A percentile compares a stretch with the other conserved stretches of the same genome.
Evolutionary conservation across 1,140 invertebrate species (phyloP).

Genomic region (Phymorhynchus buccinoides): DNA sequence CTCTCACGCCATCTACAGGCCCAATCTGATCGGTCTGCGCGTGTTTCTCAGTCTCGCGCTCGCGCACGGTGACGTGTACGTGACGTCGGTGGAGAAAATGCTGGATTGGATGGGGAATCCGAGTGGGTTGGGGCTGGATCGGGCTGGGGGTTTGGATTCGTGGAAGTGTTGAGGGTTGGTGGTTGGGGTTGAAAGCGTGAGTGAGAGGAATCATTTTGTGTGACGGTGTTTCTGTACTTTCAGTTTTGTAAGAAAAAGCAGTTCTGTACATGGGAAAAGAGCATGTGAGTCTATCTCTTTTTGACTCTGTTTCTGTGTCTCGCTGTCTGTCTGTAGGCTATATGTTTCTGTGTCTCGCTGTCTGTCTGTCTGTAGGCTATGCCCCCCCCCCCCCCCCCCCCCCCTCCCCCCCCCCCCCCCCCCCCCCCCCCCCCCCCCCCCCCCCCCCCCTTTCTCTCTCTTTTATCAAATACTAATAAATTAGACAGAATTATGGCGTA

Average conservation of each 20-base stretch:
- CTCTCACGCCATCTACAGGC: slow-evolving; percentile 33
- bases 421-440: too few species aligned
- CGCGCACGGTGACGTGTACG: slow-evolving; percentile 86
- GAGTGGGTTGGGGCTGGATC: slow-evolving; percentile 14
- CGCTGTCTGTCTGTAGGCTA: too few species aligned
- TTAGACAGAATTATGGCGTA: too few species aligned
- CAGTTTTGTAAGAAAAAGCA: too few species aligned
- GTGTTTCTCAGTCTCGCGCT: slow-evolving; percentile 52
- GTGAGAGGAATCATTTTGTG: background rate
- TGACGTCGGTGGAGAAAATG: slow-evolving; percentile 91
- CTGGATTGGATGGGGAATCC: slow-evolving; percentile 98
- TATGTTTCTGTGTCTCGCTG: too few species aligned
- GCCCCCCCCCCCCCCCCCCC: too few species aligned
- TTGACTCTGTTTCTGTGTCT: background rate
- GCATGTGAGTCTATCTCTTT: background rate
- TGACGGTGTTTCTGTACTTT: too few species aligned
- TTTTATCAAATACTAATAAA: too few species aligned
- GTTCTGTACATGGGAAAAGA: background rate
- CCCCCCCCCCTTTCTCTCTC: too few species aligned
- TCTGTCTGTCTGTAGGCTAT: too few species aligned
- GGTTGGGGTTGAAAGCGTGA: background rate
- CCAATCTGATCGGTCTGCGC: slow-evolving; percentile 47
- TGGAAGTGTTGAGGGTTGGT: slow-evolving; percentile 23
- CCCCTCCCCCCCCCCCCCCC: too few species aligned
- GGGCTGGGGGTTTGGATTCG: slow-evolving; percentile 25